Evolutionary conservation across 2,888 invertebrate species (phyloP).

Genomic region (Cremastinae sp.): DNA sequence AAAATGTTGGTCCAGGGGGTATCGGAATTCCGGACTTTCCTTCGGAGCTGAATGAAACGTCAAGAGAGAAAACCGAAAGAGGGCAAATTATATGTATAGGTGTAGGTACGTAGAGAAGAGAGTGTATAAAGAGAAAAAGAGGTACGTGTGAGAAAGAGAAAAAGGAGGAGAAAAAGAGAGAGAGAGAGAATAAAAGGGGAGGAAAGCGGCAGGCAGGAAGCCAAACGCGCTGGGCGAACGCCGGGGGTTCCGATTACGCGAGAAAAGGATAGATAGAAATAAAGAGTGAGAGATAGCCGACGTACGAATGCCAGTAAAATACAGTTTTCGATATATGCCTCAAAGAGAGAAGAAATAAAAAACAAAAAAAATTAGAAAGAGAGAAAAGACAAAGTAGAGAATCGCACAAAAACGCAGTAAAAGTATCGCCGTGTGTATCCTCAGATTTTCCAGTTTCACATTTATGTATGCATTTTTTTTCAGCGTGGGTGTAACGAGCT

Average conservation of each 20-base stretch:
- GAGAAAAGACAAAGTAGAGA: conserved; percentile 5
- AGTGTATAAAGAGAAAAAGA: conserved; percentile 20
- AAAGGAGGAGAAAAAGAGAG: conserved; percentile 9
- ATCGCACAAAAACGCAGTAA: conserved; percentile 48
- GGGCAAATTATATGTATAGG: conserved; percentile 42
- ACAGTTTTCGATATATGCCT: no score
- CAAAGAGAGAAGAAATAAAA: not conserved
- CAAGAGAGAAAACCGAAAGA: conserved; percentile 43
- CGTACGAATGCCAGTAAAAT: no score
- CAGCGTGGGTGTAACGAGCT: conserved; percentile 72
- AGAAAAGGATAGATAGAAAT: conserved; percentile 35
- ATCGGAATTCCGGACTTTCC: conserved; percentile 29
- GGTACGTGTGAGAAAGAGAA: conserved; percentile 50
- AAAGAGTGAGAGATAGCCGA: conserved; percentile 13
- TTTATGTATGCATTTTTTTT: conserved; percentile 5
- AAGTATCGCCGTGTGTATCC: conserved; percentile 37
- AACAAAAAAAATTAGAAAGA: conserved; percentile 30
- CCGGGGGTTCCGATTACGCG: conserved; percentile 52
- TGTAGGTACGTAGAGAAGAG: conserved; percentile 1
- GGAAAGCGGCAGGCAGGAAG: conserved; percentile 50
- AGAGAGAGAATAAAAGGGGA: conserved; percentile 28
- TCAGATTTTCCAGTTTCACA: conserved; percentile 26
- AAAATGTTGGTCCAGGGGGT: conserved; percentile 22
- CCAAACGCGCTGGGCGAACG: conserved; percentile 49
- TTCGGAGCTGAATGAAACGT: conserved; percentile 35